Evolutionary conservation across 2,888 invertebrate genomes (phyloP).

Genomic region (Drosophila stalkeri): DNA sequence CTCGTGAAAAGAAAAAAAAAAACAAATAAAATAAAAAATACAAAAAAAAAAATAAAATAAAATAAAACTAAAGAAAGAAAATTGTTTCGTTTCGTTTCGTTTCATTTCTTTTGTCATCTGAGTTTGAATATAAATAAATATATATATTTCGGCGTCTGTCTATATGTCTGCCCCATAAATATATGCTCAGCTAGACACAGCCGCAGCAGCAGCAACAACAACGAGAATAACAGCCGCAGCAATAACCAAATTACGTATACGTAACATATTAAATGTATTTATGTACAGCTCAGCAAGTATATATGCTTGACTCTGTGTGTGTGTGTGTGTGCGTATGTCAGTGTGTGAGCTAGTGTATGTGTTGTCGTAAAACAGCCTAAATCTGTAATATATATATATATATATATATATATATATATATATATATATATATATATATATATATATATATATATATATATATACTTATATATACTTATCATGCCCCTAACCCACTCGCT

Average conservation of each 20-base stretch:
- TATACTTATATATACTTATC: background rate
- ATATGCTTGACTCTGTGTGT: background rate
- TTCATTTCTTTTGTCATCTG: conserved; percentile 78
- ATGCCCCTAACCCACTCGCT: too few species aligned
- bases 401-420: conserved; percentile 2
- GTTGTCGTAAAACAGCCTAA: conserved; percentile 19
- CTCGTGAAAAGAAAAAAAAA: conserved; percentile 22
- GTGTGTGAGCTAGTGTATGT: background rate
- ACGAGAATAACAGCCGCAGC: conserved; percentile 12
- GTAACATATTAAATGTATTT: conserved; percentile 47
- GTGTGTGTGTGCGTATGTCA: conserved; percentile 9
- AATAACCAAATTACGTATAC: conserved; percentile 58
- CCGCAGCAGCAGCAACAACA: conserved; percentile 14
- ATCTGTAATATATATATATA: conserved; percentile 7
- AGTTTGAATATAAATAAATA: conserved; percentile 77
- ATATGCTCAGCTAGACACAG: conserved; percentile 34
- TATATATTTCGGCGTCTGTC: conserved; percentile 53
- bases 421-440: background rate
- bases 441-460: too few species aligned
- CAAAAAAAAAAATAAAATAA: background rate
- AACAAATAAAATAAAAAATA: conserved; percentile 23
- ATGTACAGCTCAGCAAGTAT: conserved; percentile 25
- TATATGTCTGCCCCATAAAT: conserved; percentile 64
- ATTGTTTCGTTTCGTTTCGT: conserved; percentile 62
- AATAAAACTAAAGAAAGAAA: conserved; percentile 56